Evolutionary conservation across 2,113 vertebrate species (phyloP).

Genomic region (Gopherus flavomarginatus): DNA sequence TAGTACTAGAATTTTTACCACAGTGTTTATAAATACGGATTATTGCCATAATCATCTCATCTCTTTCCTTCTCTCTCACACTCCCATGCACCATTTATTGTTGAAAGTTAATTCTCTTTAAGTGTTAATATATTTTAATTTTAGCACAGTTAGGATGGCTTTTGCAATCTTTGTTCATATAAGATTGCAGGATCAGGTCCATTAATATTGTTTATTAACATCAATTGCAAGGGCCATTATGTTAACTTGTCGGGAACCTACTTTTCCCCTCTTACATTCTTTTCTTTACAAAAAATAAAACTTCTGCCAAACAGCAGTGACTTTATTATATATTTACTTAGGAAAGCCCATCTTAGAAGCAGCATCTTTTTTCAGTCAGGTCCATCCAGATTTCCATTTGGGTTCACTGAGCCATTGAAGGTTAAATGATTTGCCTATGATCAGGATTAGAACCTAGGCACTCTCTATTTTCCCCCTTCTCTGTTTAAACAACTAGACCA

Average conservation of each 20-base stretch:
- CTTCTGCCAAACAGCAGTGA: not conserved
- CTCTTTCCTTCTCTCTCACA: not conserved
- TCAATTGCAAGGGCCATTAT: not conserved
- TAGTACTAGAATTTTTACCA: not conserved
- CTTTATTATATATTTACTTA: not conserved
- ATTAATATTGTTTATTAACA: not conserved
- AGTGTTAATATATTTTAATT: not conserved
- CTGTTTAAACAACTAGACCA: not conserved
- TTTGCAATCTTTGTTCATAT: not conserved
- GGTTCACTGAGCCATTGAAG: not conserved
- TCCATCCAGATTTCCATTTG: not conserved
- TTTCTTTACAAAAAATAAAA: not conserved
- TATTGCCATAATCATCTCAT: constrained; percentile 14
- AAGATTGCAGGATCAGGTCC: not conserved
- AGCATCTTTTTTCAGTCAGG: not conserved
- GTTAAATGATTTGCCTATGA: not conserved
- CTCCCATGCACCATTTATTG: not conserved
- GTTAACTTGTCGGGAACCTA: not conserved
- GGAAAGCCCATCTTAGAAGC: not conserved
- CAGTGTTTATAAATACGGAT: constrained; percentile 37
- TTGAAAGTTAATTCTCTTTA: not conserved
- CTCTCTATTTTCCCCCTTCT: not conserved
- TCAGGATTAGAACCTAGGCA: not conserved
- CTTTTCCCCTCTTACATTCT: not conserved
- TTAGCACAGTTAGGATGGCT: not conserved